Evolutionary conservation across 2,113 vertebrate genomes (phyloP).

Genomic region (Centropristis striata): DNA sequence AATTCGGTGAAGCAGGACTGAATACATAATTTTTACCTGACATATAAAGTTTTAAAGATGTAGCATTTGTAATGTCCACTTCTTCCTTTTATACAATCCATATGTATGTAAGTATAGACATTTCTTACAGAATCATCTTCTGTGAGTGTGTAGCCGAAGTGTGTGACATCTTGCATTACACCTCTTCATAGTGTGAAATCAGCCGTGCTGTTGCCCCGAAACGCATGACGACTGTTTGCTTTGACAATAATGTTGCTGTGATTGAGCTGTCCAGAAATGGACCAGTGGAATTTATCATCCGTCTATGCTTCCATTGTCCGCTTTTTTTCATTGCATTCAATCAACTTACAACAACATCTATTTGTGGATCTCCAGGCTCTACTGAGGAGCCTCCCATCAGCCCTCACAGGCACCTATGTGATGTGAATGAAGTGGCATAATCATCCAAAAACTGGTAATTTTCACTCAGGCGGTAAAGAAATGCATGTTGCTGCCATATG

Average conservation of each 20-base stretch:
- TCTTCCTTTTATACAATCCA: not conserved
- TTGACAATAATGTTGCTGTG: constrained; percentile 20
- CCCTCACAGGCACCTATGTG: not conserved
- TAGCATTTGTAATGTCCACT: not conserved
- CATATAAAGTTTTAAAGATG: not conserved
- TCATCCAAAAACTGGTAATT: not conserved
- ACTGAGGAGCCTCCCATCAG: not conserved
- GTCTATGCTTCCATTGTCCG: constrained; percentile 5
- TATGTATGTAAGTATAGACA: not conserved
- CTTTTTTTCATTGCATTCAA: not conserved
- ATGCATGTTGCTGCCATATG: not conserved
- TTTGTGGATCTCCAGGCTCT: not conserved
- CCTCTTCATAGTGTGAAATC: constrained; percentile 39
- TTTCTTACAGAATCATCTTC: not conserved
- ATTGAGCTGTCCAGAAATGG: constrained; percentile 21
- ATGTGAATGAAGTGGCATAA: not conserved
- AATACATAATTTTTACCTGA: not conserved
- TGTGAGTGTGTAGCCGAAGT: constrained; percentile 15
- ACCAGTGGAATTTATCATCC: constrained; percentile 3
- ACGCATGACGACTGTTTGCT: constrained; percentile 19
- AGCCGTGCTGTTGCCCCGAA: constrained; percentile 33
- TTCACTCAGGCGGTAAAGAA: not conserved
- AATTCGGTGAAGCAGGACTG: not conserved
- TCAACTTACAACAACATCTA: constrained; percentile 6
- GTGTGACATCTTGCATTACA: constrained; percentile 36